These are phyloP conservation scores for Platygyra sinensis DNA, from an alignment of 64 coral and sea anemone species.

Conservation along the genomic window DNA sequence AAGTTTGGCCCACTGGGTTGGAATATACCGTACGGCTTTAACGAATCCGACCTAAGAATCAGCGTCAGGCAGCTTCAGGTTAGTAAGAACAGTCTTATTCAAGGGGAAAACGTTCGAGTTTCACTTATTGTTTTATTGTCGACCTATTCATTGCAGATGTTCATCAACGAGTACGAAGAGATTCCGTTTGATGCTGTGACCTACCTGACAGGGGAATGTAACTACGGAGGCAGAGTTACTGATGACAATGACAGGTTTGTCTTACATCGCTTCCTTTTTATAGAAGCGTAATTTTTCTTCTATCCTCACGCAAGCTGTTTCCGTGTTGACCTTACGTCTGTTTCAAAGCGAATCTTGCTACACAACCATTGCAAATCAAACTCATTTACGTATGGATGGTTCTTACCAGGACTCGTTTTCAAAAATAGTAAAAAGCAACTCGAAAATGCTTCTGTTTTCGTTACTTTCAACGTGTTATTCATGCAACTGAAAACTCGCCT, in stretches of 20 bases:
- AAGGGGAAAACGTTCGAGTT: neutral
- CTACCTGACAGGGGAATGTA: slow-evolving; percentile 96
- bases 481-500: too few species aligned
- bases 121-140: neutral
- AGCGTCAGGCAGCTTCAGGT: slow-evolving; percentile 99
- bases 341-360: too few species aligned
- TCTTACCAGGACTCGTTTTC: too few species aligned
- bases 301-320: too few species aligned
- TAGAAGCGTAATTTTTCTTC: neutral
- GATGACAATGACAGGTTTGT: slow-evolving; percentile 84
- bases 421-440: too few species aligned
- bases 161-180: slow-evolving; percentile 98
- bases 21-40: slow-evolving; percentile 99
- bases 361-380: too few species aligned
- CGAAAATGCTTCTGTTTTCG: too few species aligned
- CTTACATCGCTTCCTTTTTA: neutral
- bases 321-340: too few species aligned
- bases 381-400: too few species aligned
- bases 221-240: slow-evolving; percentile 97
- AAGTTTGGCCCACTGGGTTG: slow-evolving; percentile 98
- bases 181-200: slow-evolving; percentile 91
- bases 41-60: slow-evolving; percentile 95
- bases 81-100: neutral
- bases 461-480: too few species aligned
- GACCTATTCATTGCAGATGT: slow-evolving; percentile 71